These are phyloP conservation scores for Melanerpes aurifrons DNA, from an alignment of 2,113 vertebrate species.

Conservation along the genomic window DNA sequence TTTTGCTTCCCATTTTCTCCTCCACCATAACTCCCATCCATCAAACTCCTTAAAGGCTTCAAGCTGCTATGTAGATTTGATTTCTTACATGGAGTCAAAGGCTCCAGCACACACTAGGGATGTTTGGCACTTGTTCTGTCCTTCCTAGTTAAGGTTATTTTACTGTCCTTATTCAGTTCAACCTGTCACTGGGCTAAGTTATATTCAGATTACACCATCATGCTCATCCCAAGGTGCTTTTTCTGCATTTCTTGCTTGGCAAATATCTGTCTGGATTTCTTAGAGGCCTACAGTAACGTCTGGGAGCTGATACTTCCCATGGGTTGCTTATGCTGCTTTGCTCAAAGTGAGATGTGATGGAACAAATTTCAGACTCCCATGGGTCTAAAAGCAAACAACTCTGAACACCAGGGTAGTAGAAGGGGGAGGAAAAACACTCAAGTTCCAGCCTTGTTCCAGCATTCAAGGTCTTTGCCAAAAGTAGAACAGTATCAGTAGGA, in stretches of 20 bases:
- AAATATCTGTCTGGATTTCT: neutral
- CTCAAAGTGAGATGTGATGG: neutral
- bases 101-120: rapidly evolving
- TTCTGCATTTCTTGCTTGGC: neutral
- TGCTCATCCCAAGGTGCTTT: neutral
- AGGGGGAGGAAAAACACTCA: rapidly evolving
- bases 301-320: neutral
- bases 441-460: neutral
- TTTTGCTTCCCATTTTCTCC: neutral
- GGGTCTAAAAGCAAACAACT: neutral
- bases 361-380: neutral
- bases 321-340: neutral
- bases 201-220: neutral
- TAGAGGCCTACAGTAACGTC: neutral
- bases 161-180: neutral
- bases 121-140: neutral
- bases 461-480: neutral
- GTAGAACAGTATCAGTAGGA: neutral
- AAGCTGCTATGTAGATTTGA: rapidly evolving
- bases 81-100: neutral
- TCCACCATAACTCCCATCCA: rapidly evolving
- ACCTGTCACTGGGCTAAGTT: neutral
- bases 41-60: neutral
- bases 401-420: no score
- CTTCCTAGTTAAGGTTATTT: neutral